Conservation (phyloP, 2,888 invertebrate genomes). For the Diadegma fenestrale region DNA sequence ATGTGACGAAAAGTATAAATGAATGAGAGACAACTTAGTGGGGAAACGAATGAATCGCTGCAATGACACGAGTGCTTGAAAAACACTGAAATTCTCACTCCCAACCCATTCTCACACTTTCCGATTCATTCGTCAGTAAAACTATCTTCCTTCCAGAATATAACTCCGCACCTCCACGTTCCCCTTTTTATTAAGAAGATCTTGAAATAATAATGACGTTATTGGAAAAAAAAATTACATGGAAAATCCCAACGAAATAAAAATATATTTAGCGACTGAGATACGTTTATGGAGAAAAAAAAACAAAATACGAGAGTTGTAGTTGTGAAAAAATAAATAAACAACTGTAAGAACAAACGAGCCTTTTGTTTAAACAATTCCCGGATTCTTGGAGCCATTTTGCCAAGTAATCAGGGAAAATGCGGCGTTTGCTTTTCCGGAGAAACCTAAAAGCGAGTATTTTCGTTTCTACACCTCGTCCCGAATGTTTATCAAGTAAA, state of each 20-base stretch:
- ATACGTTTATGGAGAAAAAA: conserved; percentile 3
- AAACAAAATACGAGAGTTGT: conserved; percentile 14
- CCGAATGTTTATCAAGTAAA: background rate
- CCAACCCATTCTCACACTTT: conserved; percentile 32
- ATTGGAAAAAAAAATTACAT: background rate
- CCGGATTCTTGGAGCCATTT: background rate
- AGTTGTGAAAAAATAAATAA: conserved; percentile 38
- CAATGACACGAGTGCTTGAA: conserved; percentile 22
- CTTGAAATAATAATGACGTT: background rate
- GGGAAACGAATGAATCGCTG: conserved; percentile 9
- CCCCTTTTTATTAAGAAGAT: conserved; percentile 25
- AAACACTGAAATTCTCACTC: conserved; percentile 22
- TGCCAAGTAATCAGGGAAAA: background rate
- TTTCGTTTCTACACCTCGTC: too few species aligned
- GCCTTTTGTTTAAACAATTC: background rate
- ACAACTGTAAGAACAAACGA: background rate
- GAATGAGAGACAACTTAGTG: background rate
- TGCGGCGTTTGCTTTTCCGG: background rate
- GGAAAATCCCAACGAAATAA: background rate
- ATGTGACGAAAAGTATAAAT: conserved; percentile 25
- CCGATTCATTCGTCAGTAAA: conserved; percentile 27
- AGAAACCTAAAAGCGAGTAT: background rate
- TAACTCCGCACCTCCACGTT: conserved; percentile 19
- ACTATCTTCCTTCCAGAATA: conserved; percentile 39
- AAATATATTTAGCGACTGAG: conserved; percentile 9